Evolutionary conservation across 2,888 invertebrate species (phyloP), one percentile per base, ranked within the genome.

Genomic region (Pherbina coryleti): DNA sequence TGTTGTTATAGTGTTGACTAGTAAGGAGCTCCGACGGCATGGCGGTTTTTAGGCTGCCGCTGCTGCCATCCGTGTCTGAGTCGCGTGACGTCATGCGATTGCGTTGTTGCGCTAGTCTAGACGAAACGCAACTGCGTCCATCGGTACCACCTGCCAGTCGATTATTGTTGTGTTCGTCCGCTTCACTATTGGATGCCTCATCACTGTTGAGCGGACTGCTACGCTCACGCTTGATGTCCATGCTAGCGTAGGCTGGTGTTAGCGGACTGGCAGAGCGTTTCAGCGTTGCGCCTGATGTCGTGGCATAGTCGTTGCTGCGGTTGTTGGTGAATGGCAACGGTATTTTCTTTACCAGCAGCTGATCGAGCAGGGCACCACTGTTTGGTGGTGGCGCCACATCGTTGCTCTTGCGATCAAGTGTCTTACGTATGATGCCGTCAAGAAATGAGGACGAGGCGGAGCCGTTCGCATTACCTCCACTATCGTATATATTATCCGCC

Each of bases 401-500:
- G 91, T 91, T 86, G 92, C 80, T 85, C 86, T 91, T 83, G 51
- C 93, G 92, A 88, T 95, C 95, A 80, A 96, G 91, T 82, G 94
- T 95, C 82, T 95, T 95, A 84, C 95, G 91, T 83, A 96, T 96
- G 84, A 96, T 95, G 73, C 95, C 96, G 86, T 96, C 95, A 73
- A 96, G 91, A 88, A 96, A 95, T 85, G 82, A 83, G 49, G 93
- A 91, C 11, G 93, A 91, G 28, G 69, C 28, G 19, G 72, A 57
- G 76, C 95, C 95, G 81, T 95, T 95, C 82, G 94, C 93, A 5
- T 91, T 91, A 64, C 92, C 90, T 22, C 91, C 91, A 5, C 82
- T 78, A 88, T 94, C 92, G 91, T 95, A 92, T 71, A 93, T 88
- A 73, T 92, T 92, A 84, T 94, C 94, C 44, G 93, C 92, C 82